Evolutionary conservation across 53 echinoderm and acorn worm species (phyloP).

Genomic region (Luidia sarsii): DNA sequence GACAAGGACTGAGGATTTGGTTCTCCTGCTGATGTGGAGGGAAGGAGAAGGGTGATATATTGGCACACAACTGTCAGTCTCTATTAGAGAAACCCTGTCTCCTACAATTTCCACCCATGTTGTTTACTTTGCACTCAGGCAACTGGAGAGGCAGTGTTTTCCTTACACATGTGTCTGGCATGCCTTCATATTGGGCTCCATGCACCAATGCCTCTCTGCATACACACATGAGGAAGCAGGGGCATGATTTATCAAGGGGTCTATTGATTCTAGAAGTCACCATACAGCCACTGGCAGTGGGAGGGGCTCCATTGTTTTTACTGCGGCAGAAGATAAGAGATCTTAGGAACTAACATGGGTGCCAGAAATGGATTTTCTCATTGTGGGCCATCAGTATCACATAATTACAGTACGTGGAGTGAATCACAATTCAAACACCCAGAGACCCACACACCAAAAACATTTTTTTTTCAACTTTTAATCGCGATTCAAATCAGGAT

Average conservation of each 20-base stretch:
- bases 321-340: background rate
- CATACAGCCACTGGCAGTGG: background rate
- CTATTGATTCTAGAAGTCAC: constrained; percentile 2
- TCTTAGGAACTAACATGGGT: no score
- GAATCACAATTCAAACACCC: no score
- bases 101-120: background rate
- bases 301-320: constrained; percentile 2
- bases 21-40: background rate
- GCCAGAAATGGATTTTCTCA: no score
- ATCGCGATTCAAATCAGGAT: no score
- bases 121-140: background rate
- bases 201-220: background rate
- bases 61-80: background rate
- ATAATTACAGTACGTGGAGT: no score
- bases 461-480: no score
- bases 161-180: constrained; percentile 20
- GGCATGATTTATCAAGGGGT: background rate
- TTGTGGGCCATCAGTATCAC: no score
- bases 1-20: background rate
- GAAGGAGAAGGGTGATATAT: background rate
- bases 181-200: background rate
- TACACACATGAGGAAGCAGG: background rate
- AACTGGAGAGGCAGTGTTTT: background rate
- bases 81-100: background rate
- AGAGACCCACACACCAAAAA: no score